phyloP scores from a whole-genome alignment of 2,888 invertebrate genomes.

The Chloromyia formosa region DNA sequence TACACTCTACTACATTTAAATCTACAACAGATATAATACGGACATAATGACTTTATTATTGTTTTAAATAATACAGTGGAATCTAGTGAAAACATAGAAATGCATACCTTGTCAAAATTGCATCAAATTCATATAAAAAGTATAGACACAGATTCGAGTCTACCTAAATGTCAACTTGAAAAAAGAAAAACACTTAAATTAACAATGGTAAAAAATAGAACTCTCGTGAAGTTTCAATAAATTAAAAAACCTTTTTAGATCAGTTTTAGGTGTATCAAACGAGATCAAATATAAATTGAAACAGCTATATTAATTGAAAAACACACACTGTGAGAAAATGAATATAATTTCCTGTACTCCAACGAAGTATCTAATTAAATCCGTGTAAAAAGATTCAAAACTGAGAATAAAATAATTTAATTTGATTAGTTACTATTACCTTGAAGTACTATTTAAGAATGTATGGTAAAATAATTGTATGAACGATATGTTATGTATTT shows the following conservation, averaged over 20 bases:
- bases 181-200: not conserved
- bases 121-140: not conserved
- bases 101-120: not conserved
- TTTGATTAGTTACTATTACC: conserved; percentile 7
- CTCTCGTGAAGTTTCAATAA: not conserved
- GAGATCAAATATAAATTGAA: not conserved
- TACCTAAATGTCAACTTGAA: no score
- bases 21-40: not conserved
- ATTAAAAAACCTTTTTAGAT: not conserved
- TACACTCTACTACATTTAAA: conserved; percentile 3
- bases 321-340: not conserved
- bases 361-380: conserved; percentile 1
- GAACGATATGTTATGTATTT: not conserved
- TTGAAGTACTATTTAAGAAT: not conserved
- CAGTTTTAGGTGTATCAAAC: conserved; percentile 26
- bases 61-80: conserved; percentile 51
- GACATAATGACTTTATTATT: conserved; percentile 50
- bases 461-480: not conserved
- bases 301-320: not conserved
- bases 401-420: conserved; percentile 12
- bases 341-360: not conserved
- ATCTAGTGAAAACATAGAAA: not conserved
- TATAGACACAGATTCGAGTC: no score
- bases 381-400: not conserved
- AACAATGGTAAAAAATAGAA: not conserved